Evolutionary conservation across 2,888 invertebrate species (phyloP), one percentile per base, ranked within the genome.

Genomic region (Teleogryllus oceanicus): DNA sequence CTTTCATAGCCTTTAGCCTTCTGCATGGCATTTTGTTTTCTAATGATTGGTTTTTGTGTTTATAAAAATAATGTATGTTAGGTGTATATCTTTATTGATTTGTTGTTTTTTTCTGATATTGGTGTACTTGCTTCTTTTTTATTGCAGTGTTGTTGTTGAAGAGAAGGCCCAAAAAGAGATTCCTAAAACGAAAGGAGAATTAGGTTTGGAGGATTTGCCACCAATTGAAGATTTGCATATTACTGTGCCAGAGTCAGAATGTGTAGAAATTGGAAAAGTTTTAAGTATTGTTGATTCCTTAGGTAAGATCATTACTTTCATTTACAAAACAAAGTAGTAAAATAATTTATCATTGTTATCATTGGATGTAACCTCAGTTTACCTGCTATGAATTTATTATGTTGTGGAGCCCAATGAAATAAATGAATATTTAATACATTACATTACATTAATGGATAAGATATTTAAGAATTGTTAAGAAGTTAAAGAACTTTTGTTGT

Each of bases 181-280:
- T 86, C 78, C 85, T 85, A 21, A 87, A 87, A 85, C 84, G 1
- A 88, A 88, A 81, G 91, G 91, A 21, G 93, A 93, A 85, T 84
- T 91, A 21, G 87, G 86, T 2, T 86, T 94, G 10, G 92, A 93
- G 80, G 93, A 95, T 84, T 88, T 96, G 81, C 95, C 95, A 0
- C 94, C 94, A 0, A 94, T 96, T 80, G 92, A 95, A 86, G 93
- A 95, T 84, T 89, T 96, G 49, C 90, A 92, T 83, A 94, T 96
- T 82, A 92, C 92, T 80, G 91, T 95, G n/a, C 92, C 93, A 0
- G 91, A 93, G 84, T 91, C 92, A 81, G 91, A 94, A 83, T 94
- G 94, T 83, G 89, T 91, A 80, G 91, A 92, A 83, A 89, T 96
- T 83, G 96, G 96, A 78, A 90, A 90, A 80, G 89, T 96, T 83